A percentile compares a stretch with the other conserved stretches of the same genome.
Conservation (phyloP, 1,140 invertebrate genomes). For the Halictus rubicundus region DNA sequence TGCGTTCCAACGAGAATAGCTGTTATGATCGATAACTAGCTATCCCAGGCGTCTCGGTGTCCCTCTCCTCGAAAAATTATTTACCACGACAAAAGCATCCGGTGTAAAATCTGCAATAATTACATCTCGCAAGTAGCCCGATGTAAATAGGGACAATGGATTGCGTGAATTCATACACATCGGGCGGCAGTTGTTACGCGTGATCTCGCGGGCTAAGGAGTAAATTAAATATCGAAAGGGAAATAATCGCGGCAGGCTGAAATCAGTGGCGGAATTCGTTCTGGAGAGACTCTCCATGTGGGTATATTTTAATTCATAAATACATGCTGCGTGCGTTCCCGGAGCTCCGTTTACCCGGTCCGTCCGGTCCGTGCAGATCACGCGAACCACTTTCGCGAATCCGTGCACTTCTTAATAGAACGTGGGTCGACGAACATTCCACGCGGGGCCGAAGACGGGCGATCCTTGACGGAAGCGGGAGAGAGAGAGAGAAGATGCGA, state of each 20-base stretch:
- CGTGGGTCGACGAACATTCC: conserved; percentile 31
- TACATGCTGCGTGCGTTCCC: conserved; percentile 41
- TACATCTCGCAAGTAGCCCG: too few species aligned
- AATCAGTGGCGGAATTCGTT: conserved; percentile 3
- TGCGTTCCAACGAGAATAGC: too few species aligned
- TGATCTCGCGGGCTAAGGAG: background rate
- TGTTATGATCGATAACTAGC: too few species aligned
- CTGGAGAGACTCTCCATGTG: conserved; percentile 12
- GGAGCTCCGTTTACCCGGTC: conserved; percentile 11
- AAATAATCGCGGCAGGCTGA: conserved; percentile 13
- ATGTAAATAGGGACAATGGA: too few species aligned
- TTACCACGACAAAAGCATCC: too few species aligned
- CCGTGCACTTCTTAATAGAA: conserved; percentile 14
- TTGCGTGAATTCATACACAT: too few species aligned
- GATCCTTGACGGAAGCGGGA: background rate
- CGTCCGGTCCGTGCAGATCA: conserved; percentile 32
- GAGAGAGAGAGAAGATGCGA: conserved; percentile 7
- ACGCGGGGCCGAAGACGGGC: background rate
- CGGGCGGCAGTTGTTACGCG: background rate
- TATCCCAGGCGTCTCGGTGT: too few species aligned
- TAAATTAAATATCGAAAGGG: background rate
- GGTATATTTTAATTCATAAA: conserved; percentile 59
- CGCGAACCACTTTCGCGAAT: conserved; percentile 51
- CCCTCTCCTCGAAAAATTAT: too few species aligned
- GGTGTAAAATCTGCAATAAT: too few species aligned